phyloP scores from a whole-genome alignment of 2,113 vertebrate genomes.

The pig (Sus scrofa) region T2T-Sscrofa CM000818.6:114189501-114190000 shows the following conservation, averaged over 20 bases:
- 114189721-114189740: background rate
- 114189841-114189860: background rate
- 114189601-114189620: background rate
- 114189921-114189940: background rate
- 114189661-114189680: background rate
- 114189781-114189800: background rate
- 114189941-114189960: background rate
- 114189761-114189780: background rate
- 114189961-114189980: background rate
- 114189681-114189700: background rate
- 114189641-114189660: slow-evolving; percentile 39
- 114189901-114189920: background rate
- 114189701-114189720: background rate
- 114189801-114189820: background rate
- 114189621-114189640: background rate
- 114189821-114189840: background rate
- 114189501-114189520: background rate
- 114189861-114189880: background rate
- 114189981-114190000: background rate
- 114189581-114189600: background rate
- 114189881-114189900: background rate
- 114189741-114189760: background rate
- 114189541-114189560: background rate
- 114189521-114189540: background rate
- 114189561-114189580: background rate